A percentile compares a stretch with the other conserved stretches of the same genome.
phyloP scores from a whole-genome alignment of 2,113 vertebrate genomes.

The Indicator indicator region DNA sequence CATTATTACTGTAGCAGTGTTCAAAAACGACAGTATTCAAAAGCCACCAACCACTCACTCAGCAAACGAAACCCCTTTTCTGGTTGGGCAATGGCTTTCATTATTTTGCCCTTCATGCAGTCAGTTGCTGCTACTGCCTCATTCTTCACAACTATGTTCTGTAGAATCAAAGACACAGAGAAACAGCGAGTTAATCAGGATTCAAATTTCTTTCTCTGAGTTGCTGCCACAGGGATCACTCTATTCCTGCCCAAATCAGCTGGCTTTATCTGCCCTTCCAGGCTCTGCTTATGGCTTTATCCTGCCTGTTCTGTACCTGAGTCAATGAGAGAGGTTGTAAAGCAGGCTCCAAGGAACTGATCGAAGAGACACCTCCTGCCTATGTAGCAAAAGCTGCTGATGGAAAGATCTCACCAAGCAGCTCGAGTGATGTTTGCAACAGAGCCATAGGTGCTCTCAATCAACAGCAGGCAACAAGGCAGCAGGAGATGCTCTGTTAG shows the following conservation, averaged over 20 bases:
- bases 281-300: neutral
- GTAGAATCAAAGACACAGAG: neutral
- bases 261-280: neutral
- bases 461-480: neutral
- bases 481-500: accelerated
- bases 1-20: neutral
- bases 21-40: neutral
- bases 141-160: neutral
- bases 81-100: neutral
- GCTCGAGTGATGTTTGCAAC: neutral
- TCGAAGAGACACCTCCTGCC: neutral
- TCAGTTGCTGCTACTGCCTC: neutral
- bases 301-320: neutral
- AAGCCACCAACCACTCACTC: constrained; percentile 1
- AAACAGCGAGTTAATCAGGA: neutral
- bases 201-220: neutral
- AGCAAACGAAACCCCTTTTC: constrained; percentile 11
- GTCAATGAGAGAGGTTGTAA: neutral
- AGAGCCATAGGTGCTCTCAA: neutral
- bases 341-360: neutral
- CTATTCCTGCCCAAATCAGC: neutral
- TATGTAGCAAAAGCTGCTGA: neutral
- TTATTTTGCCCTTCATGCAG: neutral
- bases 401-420: neutral
- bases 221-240: neutral